A percentile compares a stretch with the other conserved stretches of the same genome.
Conservation (phyloP, 2,888 invertebrate genomes). For the Zele albiditarsus region DNA sequence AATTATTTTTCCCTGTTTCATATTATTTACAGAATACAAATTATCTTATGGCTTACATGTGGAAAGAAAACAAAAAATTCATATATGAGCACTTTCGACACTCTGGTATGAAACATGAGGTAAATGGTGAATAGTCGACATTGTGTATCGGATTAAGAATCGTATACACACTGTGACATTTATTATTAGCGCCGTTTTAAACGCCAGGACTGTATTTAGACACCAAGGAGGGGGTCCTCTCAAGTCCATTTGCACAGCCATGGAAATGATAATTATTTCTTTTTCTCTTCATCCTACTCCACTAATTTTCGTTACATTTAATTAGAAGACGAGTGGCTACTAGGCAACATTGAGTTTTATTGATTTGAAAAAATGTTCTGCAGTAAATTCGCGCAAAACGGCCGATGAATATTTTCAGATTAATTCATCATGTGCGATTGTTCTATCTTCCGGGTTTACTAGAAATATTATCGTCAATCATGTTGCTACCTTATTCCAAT, state of each 20-base stretch:
- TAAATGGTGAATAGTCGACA: conserved; percentile 43
- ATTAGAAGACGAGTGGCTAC: not conserved
- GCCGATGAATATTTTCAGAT: not conserved
- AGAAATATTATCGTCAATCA: not conserved
- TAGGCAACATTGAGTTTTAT: conserved; percentile 1
- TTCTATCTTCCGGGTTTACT: conserved; percentile 5
- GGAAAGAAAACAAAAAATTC: conserved; percentile 44
- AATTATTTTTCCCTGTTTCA: conserved; percentile 54
- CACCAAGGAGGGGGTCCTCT: conserved; percentile 38
- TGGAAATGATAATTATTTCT: conserved; percentile 38
- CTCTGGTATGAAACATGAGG: conserved; percentile 54
- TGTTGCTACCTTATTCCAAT: not conserved
- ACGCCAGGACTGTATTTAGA: conserved; percentile 46
- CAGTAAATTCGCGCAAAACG: conserved; percentile 19
- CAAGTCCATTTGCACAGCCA: conserved; percentile 53
- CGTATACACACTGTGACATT: conserved; percentile 13
- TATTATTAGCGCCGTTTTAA: conserved; percentile 33
- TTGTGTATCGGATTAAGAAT: conserved; percentile 7
- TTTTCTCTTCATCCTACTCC: conserved; percentile 7
- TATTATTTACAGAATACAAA: conserved; percentile 51
- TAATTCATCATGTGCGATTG: conserved; percentile 30
- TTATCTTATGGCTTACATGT: conserved; percentile 37
- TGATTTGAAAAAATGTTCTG: not conserved
- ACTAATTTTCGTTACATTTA: conserved; percentile 8
- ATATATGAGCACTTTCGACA: conserved; percentile 43